Evolutionary conservation across 2,113 vertebrate genomes (phyloP).

Genomic region (Nibea albiflora): DNA sequence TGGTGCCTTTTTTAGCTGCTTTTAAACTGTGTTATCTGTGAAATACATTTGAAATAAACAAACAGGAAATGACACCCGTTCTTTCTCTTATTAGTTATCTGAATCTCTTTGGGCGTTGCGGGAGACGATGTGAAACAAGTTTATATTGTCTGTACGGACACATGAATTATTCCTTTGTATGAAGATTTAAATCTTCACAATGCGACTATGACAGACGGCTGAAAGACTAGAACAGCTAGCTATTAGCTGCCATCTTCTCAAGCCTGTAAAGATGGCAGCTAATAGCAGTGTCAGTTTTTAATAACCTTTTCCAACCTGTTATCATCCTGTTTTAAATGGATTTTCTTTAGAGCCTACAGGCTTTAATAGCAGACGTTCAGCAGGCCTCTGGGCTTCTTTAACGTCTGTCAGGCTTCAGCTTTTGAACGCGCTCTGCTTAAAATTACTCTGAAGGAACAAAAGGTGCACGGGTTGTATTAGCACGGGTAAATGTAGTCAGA

Average conservation of each 20-base stretch:
- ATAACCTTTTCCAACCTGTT: conserved; percentile 47
- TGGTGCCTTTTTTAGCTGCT: conserved; percentile 41
- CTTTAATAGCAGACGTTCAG: conserved; percentile 27
- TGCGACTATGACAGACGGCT: not conserved
- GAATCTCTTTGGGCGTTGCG: not conserved
- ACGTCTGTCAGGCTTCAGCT: conserved; percentile 32
- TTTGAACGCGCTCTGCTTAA: conserved; percentile 6
- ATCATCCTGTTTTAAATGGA: conserved; percentile 36
- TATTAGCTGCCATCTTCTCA: not conserved
- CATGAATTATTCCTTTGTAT: not conserved
- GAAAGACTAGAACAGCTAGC: conserved; percentile 19
- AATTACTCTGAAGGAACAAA: conserved; percentile 33
- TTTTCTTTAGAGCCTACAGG: not conserved
- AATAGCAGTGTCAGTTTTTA: conserved; percentile 32
- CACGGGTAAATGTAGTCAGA: not conserved
- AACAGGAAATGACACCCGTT: not conserved
- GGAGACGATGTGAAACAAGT: not conserved
- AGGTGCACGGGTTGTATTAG: not conserved
- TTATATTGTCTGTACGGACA: not conserved
- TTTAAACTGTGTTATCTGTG: conserved; percentile 29
- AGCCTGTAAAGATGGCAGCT: conserved; percentile 20
- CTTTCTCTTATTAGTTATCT: not conserved
- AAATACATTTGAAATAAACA: conserved; percentile 53
- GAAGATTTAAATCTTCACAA: not conserved
- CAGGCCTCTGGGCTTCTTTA: conserved; percentile 21